Base-by-base conservation (phyloP, 1,140 invertebrate genomes). In the Scaptomyza graminum region DNA sequence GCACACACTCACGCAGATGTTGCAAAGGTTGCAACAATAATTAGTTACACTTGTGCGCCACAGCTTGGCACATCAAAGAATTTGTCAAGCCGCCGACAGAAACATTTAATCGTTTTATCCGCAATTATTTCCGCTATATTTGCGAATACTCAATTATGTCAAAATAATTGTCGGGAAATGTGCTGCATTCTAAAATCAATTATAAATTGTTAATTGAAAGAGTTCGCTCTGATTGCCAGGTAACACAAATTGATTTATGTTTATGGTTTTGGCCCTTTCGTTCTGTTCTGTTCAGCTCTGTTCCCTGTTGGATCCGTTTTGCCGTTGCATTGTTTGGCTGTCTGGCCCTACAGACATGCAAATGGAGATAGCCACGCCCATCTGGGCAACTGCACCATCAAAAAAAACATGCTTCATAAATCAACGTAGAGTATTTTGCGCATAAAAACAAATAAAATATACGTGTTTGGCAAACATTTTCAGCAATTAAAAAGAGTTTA, bases 211-310 rank as follows among this genome's bases (percentile, higher is more conserved):
- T 57, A 74, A 71, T 77, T 84, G 71, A 67, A 52, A 50, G 46
- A 70, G 41, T 44, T 47, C 65, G 43, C 18, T 39, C 31, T 61
- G 44, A 63, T 69, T 73, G 63, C 60, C 60, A 52, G 60, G 22
- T 61, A 22, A 56, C 51, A 41, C 47, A 72, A 87, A 87, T 82
- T 82, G 70, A 72, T 87, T 72, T 69, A 78, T 82, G 66, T 64
- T 63, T 78, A 71, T 52, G 25, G 70, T 51, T 54, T 37, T 69
- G 49, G 46, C 43, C 9, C 12, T 37, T 37, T 11, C 34, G 11
- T 61, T 1, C 16, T 52, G 34, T 22, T 54, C 34, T 12, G 3
- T 37, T 2, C n/a, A n/a, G n/a, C n/a, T n/a, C 34, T 3, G 34
- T 13, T 28, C 28, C 22, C 15, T 39, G 5, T 22, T 34, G 15